Conservation (phyloP, 2,113 vertebrate genomes). For the Caranx melampygus region DNA sequence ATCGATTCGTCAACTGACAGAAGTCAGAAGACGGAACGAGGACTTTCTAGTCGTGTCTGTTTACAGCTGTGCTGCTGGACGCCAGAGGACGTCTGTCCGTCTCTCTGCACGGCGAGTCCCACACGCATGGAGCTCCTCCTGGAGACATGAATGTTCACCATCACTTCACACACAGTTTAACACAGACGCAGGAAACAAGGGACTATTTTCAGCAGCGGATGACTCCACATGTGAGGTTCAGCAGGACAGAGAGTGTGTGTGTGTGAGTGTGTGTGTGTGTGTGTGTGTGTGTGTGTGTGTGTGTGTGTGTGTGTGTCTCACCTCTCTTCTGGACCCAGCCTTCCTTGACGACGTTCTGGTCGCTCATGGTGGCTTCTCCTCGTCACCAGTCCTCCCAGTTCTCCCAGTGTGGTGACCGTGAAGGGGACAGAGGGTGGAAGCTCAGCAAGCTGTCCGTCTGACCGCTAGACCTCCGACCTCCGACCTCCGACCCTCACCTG, state of each 20-base stretch:
- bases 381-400: conserved; percentile 59
- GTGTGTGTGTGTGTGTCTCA: conserved; percentile 32
- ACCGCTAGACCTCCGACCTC: conserved; percentile 53
- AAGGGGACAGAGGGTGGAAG: conserved; percentile 27
- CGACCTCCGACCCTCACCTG: neutral
- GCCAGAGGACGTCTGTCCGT: too few relatives aligned
- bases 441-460: conserved; percentile 59
- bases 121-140: too few relatives aligned
- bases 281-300: too few relatives aligned
- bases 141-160: too few relatives aligned
- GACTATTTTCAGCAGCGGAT: conserved; percentile 11
- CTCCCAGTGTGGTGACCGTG: conserved; percentile 70
- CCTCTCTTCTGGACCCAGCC: conserved; percentile 87
- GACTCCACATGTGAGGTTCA: conserved; percentile 1
- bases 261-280: too few relatives aligned
- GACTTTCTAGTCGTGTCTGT: too few relatives aligned
- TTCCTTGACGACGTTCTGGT: conserved; percentile 86
- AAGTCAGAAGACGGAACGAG: too few relatives aligned
- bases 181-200: neutral
- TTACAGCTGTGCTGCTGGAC: too few relatives aligned
- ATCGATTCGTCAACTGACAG: too few relatives aligned
- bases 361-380: conserved; percentile 83
- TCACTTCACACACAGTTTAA: too few relatives aligned
- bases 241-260: too few relatives aligned
- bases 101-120: too few relatives aligned